phyloP scores from a whole-genome alignment of 2,113 vertebrate genomes.

The Gallinago jamesoni region DNA sequence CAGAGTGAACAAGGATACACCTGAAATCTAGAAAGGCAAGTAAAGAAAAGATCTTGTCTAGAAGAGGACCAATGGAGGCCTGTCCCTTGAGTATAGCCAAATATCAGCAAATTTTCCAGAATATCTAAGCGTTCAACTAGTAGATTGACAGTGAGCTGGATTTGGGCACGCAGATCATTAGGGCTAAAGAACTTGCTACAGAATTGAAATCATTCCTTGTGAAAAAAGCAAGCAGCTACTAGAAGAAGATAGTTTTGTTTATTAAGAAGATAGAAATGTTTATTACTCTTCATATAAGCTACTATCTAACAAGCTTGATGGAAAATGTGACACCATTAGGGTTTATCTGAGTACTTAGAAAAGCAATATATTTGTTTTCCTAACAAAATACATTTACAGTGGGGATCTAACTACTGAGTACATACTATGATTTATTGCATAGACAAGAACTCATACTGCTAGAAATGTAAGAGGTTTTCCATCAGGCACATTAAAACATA shows the following conservation, averaged over 20 bases:
- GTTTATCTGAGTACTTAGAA: not conserved
- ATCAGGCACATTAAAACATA: not conserved
- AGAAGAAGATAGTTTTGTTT: not conserved
- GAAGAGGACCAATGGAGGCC: not conserved
- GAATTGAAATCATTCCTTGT: not conserved
- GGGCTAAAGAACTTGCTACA: not conserved
- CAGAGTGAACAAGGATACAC: not conserved
- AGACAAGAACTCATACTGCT: not conserved
- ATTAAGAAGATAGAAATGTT: fast-evolving
- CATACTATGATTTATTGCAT: not conserved
- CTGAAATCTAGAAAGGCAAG: not conserved
- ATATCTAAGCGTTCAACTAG: not conserved
- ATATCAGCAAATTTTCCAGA: not conserved
- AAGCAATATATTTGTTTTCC: not conserved
- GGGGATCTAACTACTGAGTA: not conserved
- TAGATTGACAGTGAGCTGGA: not conserved
- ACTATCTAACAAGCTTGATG: not conserved
- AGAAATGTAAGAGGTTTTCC: not conserved
- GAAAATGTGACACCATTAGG: not conserved
- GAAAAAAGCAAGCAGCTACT: not conserved
- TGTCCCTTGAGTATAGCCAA: not conserved
- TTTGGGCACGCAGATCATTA: not conserved
- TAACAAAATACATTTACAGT: not conserved
- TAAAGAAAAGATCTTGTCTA: not conserved
- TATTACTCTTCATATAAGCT: not conserved